Percentiles rank a stretch among this genome's conserved stretches.
Conservation (phyloP, 2,113 vertebrate genomes). For the Himantopus leucocephalus region DNA sequence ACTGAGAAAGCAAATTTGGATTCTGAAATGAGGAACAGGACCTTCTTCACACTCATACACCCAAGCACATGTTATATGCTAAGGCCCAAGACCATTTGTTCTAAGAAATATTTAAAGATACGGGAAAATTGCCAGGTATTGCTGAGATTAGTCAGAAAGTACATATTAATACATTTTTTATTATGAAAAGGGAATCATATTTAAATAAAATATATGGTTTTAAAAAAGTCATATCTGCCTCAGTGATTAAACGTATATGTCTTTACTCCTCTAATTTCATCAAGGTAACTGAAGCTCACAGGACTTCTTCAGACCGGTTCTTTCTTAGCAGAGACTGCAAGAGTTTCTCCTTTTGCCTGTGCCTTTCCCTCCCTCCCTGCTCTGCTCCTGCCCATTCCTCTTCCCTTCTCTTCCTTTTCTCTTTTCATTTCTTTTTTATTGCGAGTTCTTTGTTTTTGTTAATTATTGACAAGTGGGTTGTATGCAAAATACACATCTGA, state of each 20-base stretch:
- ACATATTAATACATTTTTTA: constrained; percentile 85
- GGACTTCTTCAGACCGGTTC: not conserved
- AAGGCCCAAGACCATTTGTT: constrained; percentile 78
- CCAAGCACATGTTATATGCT: not conserved
- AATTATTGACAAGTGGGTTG: not conserved
- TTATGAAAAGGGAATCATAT: constrained; percentile 80
- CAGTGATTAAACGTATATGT: constrained; percentile 49
- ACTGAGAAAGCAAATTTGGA: not conserved
- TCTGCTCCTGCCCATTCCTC: not conserved
- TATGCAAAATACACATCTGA: not conserved
- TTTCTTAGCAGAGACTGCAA: not conserved
- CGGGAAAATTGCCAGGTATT: constrained; percentile 77
- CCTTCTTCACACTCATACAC: not conserved
- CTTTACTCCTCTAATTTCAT: constrained; percentile 46
- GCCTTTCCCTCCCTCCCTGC: not conserved
- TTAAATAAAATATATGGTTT: constrained; percentile 88
- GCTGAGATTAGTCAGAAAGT: constrained; percentile 76
- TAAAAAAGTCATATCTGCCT: constrained; percentile 69
- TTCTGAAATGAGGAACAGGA: not conserved
- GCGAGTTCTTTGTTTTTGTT: not conserved
- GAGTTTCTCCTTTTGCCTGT: not conserved
- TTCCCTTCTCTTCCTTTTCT: not conserved
- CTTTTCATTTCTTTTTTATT: not conserved
- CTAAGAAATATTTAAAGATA: constrained; percentile 88
- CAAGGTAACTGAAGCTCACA: not conserved